Evolutionary conservation across 2,888 invertebrate species (phyloP).

Genomic region (Drosophila prostipennis): DNA sequence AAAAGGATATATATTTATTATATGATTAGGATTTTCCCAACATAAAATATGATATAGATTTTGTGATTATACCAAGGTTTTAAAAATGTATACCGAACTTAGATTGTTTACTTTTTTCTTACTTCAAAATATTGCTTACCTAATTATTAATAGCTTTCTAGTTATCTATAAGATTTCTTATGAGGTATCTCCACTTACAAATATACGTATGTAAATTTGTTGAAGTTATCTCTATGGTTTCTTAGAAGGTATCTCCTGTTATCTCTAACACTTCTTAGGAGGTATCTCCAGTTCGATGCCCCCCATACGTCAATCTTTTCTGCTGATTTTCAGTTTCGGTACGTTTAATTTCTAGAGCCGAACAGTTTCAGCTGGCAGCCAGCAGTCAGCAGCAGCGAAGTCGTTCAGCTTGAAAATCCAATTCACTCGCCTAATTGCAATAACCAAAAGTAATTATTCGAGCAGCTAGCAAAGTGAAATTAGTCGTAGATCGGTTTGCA

Average conservation of each 20-base stretch:
- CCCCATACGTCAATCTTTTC: slow-evolving; percentile 1
- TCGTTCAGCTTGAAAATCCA: slow-evolving; percentile 81
- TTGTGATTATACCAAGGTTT: too few relatives aligned
- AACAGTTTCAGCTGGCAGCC: slow-evolving; percentile 17
- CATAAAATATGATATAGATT: too few relatives aligned
- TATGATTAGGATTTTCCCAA: too few relatives aligned
- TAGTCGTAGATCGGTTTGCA: slow-evolving; percentile 9
- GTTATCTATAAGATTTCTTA: too few relatives aligned
- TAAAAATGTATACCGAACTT: too few relatives aligned
- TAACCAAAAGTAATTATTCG: slow-evolving; percentile 52
- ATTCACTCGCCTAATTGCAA: slow-evolving; percentile 68
- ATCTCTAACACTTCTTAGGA: not conserved
- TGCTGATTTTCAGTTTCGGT: slow-evolving; percentile 46
- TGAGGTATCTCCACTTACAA: slow-evolving; percentile 3
- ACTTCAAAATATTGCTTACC: too few relatives aligned
- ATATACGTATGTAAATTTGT: too few relatives aligned
- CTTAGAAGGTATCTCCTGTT: not conserved
- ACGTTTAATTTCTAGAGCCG: slow-evolving; percentile 71
- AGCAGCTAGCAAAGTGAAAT: slow-evolving; percentile 63
- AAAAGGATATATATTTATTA: too few relatives aligned
- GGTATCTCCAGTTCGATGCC: slow-evolving; percentile 17
- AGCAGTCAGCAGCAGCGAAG: slow-evolving; percentile 47
- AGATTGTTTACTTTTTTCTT: too few relatives aligned
- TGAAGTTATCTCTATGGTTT: too few relatives aligned
- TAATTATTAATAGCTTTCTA: too few relatives aligned